Base-by-base conservation (phyloP, 2,113 vertebrate species). In the Anhinga rufa region DNA sequence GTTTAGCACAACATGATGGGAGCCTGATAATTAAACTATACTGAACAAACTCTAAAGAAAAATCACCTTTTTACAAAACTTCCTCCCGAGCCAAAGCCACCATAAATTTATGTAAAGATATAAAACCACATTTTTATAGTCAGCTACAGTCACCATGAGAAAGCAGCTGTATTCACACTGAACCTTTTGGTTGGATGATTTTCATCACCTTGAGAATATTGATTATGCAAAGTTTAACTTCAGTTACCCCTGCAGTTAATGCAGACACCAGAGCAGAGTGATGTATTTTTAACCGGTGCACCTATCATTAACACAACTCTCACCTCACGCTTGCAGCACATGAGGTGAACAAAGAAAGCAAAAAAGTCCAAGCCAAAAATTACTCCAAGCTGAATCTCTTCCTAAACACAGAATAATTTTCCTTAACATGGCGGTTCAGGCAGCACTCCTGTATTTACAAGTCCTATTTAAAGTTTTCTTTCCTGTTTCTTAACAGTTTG, bases 231-330 rank as follows among this genome's bases (percentile, higher is more conserved):
- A 80, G 40, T 76, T 81, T 42, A 74, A 32, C 28, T 55, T 57
- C 48, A 31, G 62, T 48, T 54, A 42, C 10, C 7, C 36, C 22
- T 3, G 2, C 1, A 9, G 62, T 11, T 44, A 87, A 46, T 9
- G 46, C 66, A 64, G 38, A 55, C 12, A 40, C 11, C 0, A 0
- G 44, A 74, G 79, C 17, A 68, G 62, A 92, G 40, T 0, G 0
- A 77, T 10, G 46, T 18, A 26, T 58, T 86, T 90, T 86, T 58
- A 54, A 62, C 34, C 5, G 51, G 28, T 0, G 3, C 48, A 55
- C 10, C 76, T 51, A 22, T 31, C 32, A 13, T 15, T 8, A 22
- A 46, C 15, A 49, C 46, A 81, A 66, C 29, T 36, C 22, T 75
- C 25, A 24, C 2, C 61, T 85, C 69, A 64, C 0, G 0, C 34